These are phyloP conservation scores for Callopanchax toddi DNA, from an alignment of 2,113 vertebrate genomes.

Conservation along the genomic window DNA sequence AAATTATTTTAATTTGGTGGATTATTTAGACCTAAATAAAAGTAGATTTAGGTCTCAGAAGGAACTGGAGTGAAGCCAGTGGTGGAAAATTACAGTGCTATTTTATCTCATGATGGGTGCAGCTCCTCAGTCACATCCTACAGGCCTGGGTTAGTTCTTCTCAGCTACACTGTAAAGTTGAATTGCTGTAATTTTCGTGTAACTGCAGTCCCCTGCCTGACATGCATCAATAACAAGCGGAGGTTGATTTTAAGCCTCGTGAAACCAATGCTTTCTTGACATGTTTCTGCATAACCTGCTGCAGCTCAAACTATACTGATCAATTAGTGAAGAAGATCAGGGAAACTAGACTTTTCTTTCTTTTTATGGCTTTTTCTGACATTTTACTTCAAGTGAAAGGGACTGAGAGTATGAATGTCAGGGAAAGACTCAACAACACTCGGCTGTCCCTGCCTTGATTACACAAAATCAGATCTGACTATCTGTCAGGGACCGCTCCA, in stretches of 20 bases:
- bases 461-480: constrained; percentile 22
- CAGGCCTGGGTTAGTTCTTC: background rate
- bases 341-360: background rate
- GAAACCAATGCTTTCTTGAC: background rate
- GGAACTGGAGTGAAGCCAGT: background rate
- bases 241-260: background rate
- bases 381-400: background rate
- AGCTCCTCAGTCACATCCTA: background rate
- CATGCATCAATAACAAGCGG: background rate
- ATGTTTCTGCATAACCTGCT: background rate
- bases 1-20: background rate
- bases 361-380: background rate
- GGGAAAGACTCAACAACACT: background rate
- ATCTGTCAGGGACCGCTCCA: constrained; percentile 35
- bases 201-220: background rate
- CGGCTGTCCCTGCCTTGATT: constrained; percentile 4
- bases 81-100: background rate
- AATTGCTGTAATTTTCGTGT: background rate
- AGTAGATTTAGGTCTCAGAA: background rate
- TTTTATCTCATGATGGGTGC: background rate
- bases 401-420: constrained; percentile 7
- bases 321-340: background rate
- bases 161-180: background rate
- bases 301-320: too few relatives aligned
- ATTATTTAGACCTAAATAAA: background rate